These are phyloP conservation scores for Emydocephalus ijimae DNA, from an alignment of 2,113 vertebrate species.

Conservation along the genomic window DNA sequence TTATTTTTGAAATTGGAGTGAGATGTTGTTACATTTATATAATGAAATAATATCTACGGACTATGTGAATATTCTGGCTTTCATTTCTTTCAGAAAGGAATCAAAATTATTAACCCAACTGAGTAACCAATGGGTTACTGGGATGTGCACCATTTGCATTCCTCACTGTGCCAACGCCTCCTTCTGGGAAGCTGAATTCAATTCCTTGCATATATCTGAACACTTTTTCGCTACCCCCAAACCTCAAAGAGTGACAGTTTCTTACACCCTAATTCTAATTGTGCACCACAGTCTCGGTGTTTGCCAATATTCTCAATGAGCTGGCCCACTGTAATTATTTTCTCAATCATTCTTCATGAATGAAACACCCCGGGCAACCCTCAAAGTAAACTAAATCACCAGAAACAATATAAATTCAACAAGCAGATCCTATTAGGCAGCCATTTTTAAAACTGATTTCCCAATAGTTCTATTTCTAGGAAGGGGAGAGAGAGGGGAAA, in stretches of 20 bases:
- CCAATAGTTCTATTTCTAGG: conserved; percentile 57
- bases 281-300: conserved; percentile 44
- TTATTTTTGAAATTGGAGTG: neutral
- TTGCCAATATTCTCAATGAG: conserved; percentile 58
- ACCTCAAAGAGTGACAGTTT: conserved; percentile 40
- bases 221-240: conserved; percentile 30
- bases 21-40: neutral
- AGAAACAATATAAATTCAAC: conserved; percentile 65
- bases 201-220: conserved; percentile 34
- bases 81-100: neutral
- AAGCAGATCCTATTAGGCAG: conserved; percentile 56
- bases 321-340: conserved; percentile 66
- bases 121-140: neutral
- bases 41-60: neutral
- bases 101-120: neutral
- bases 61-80: neutral
- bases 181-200: neutral
- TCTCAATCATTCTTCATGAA: conserved; percentile 64
- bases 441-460: conserved; percentile 60
- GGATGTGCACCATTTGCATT: neutral
- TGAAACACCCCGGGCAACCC: conserved; percentile 62
- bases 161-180: neutral
- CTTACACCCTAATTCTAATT: conserved; percentile 63
- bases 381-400: conserved; percentile 68
- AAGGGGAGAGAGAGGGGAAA: too few species aligned